Evolutionary conservation across 2,888 invertebrate genomes (phyloP).

Genomic region (Cheilosia scutellata): DNA sequence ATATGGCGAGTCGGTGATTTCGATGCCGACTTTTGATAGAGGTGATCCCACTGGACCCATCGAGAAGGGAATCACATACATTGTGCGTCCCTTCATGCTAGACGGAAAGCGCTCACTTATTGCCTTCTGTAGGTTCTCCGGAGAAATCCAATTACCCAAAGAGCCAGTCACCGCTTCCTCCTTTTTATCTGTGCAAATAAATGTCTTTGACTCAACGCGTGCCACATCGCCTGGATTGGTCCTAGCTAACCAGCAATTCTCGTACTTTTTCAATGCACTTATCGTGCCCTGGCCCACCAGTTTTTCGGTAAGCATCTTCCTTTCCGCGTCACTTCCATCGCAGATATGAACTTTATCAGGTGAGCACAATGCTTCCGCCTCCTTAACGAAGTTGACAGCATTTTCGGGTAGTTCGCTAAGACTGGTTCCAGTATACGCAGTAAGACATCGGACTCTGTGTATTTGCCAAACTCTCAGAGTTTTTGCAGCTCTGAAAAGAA

Average conservation of each 20-base stretch:
- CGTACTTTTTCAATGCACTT: constrained; percentile 92
- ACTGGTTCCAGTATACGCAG: constrained; percentile 60
- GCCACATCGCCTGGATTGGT: constrained; percentile 99
- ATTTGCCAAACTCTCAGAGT: constrained; percentile 47
- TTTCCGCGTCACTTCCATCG: constrained; percentile 95
- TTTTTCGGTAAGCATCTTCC: constrained; percentile 88
- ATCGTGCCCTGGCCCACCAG: constrained; percentile 93
- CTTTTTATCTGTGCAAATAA: constrained; percentile 93
- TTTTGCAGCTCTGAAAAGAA: constrained; percentile 44
- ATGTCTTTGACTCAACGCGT: constrained; percentile 97
- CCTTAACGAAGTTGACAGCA: constrained; percentile 89
- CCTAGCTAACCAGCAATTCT: constrained; percentile 97
- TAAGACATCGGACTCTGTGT: constrained; percentile 13
- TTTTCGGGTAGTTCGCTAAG: constrained; percentile 81
- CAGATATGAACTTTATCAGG: constrained; percentile 96
- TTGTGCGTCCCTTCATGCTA: constrained; percentile 95
- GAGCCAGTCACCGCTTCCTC: constrained; percentile 93
- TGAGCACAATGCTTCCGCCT: constrained; percentile 91
- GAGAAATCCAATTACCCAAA: constrained; percentile 97
- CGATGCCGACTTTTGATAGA: constrained; percentile 97
- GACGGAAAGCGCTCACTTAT: constrained; percentile 94
- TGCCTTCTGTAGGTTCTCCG: constrained; percentile 91
- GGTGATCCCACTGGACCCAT: constrained; percentile 99
- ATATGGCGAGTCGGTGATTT: constrained; percentile 98
- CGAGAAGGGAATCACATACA: constrained; percentile 99